Conservation (phyloP, 1,140 invertebrate genomes). For the Tetraneura akinire region DNA sequence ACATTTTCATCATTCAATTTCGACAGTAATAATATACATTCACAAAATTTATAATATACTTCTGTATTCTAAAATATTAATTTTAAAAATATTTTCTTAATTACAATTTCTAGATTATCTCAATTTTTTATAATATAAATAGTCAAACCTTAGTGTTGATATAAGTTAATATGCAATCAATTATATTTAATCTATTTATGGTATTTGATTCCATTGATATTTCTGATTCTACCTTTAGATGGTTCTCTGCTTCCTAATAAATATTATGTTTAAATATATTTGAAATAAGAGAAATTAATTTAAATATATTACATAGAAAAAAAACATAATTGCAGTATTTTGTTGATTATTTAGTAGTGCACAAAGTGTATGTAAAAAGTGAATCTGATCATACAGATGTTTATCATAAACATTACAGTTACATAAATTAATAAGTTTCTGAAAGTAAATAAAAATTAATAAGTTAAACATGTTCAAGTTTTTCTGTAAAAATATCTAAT, state of each 20-base stretch:
- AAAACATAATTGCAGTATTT: slow-evolving; percentile 37
- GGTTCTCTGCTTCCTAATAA: slow-evolving; percentile 22
- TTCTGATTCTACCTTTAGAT: not conserved
- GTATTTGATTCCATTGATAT: not conserved
- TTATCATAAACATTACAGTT: not conserved
- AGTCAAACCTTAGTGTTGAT: slow-evolving; percentile 28
- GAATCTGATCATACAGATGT: slow-evolving; percentile 24
- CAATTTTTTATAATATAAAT: not conserved
- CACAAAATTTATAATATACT: slow-evolving; percentile 19
- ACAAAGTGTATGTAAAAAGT: slow-evolving; percentile 27
- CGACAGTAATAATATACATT: slow-evolving; percentile 15
- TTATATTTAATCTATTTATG: slow-evolving; percentile 17
- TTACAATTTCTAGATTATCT: not conserved
- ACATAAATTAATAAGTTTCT: slow-evolving; percentile 39
- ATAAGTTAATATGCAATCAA: slow-evolving; percentile 24
- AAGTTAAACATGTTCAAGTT: not conserved
- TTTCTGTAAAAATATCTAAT: too few species aligned
- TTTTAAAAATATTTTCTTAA: not conserved
- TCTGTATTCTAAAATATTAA: slow-evolving; percentile 33
- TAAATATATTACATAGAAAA: slow-evolving; percentile 24
- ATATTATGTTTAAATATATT: not conserved
- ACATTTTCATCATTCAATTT: slow-evolving; percentile 38
- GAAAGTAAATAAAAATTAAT: slow-evolving; percentile 9
- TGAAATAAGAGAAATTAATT: not conserved
- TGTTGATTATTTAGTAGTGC: slow-evolving; percentile 12